Percentiles rank a stretch among this genome's conserved stretches.
These are phyloP conservation scores for Pristionchus entomophagus DNA, from an alignment of 2,888 invertebrate species.

Conservation along the genomic window DNA sequence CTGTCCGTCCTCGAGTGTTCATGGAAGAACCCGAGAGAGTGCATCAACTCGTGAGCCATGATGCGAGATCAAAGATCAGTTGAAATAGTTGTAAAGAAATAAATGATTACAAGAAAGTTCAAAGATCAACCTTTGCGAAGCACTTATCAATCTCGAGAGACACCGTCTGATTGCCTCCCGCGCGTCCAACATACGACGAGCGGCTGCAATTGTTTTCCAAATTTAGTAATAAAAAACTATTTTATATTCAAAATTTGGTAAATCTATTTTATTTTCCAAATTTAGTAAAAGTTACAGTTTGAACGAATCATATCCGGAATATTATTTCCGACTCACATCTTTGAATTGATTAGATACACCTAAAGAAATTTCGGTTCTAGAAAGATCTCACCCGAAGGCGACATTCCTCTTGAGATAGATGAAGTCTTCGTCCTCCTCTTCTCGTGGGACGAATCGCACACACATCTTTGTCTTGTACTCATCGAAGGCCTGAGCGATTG, in stretches of 20 bases:
- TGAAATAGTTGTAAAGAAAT: too few relatives aligned
- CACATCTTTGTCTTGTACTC: conserved; percentile 82
- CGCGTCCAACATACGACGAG: conserved; percentile 85
- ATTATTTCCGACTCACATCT: too few relatives aligned
- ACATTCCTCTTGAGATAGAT: conserved; percentile 80
- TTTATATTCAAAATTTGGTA: too few relatives aligned
- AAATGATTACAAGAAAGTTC: too few relatives aligned
- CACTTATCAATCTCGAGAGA: conserved; percentile 80
- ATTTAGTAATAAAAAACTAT: too few relatives aligned
- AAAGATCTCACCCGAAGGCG: conserved; percentile 76
- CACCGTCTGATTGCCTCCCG: conserved; percentile 85
- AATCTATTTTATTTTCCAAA: too few relatives aligned
- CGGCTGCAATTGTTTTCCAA: conserved; percentile 81
- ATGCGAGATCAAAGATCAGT: conserved; percentile 77
- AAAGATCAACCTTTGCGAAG: conserved; percentile 76
- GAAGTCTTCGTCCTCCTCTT: conserved; percentile 80
- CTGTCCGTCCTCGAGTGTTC: conserved; percentile 87
- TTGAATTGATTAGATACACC: too few relatives aligned
- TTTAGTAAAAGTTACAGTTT: too few relatives aligned
- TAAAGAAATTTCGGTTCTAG: too few relatives aligned
- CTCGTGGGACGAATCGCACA: conserved; percentile 81
- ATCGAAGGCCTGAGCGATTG: conserved; percentile 81
- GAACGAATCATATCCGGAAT: too few relatives aligned
- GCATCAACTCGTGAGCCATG: conserved; percentile 86
- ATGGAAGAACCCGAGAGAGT: conserved; percentile 86